Percentiles rank a stretch among this genome's conserved stretches.
Evolutionary conservation across 2,797 vertebrate species (phyloP).

Genomic region (Falco rusticolus): DNA sequence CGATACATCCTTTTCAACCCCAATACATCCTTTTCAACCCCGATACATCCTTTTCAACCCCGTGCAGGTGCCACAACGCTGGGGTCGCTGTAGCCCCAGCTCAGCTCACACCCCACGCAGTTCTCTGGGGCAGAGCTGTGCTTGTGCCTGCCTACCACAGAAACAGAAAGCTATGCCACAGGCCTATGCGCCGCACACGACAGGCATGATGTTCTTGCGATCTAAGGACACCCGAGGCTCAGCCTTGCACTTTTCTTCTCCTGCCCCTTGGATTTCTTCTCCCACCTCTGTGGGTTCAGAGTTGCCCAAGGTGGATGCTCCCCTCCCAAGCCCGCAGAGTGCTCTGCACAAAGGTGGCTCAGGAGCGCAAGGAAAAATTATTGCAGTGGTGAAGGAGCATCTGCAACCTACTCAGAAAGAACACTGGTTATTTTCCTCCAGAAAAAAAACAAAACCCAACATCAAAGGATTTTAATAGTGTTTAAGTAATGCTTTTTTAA

Average conservation of each 20-base stretch:
- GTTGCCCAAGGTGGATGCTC: neutral
- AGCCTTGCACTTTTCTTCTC: neutral
- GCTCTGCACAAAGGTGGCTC: neutral
- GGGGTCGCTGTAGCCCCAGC: neutral
- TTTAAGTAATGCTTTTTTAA: constrained; percentile 66
- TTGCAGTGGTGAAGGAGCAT: neutral
- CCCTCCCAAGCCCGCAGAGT: rapidly evolving
- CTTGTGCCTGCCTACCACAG: neutral
- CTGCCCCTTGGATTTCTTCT: neutral
- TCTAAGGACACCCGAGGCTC: neutral
- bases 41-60: neutral
- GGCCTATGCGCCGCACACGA: rapidly evolving
- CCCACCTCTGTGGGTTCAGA: neutral
- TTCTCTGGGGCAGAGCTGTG: neutral
- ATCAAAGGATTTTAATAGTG: constrained; percentile 51
- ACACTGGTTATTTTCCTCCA: constrained; percentile 4
- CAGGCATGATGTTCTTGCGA: neutral
- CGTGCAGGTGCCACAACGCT: rapidly evolving
- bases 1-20: too few relatives aligned
- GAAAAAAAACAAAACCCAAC: neutral
- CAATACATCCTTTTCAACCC: too few relatives aligned
- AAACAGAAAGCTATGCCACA: neutral
- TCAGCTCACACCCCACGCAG: neutral
- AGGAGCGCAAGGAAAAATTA: neutral
- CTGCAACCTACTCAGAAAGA: neutral